Evolutionary conservation across 2,797 vertebrate species (phyloP), one percentile per base, ranked within the genome.

Genomic region (Tarsius wallacei): DNA sequence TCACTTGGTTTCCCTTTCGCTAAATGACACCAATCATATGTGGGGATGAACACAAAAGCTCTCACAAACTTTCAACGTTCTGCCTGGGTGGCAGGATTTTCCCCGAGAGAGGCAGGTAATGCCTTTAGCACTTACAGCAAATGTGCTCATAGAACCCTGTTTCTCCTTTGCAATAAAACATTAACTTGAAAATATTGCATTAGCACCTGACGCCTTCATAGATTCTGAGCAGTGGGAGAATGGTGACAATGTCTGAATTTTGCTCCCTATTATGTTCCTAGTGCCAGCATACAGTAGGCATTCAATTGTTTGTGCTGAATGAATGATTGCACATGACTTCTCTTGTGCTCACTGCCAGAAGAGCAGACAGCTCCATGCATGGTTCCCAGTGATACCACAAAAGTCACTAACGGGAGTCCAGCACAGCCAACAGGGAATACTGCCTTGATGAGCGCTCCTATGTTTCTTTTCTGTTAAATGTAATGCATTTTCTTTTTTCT

Each of bases 81-180:
- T 74, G 51, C 19, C 36, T 42, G 6, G 22, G 36, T 61, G 24
- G 5, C 42, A 76, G 49, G 5, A 61, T 42, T 71, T 19, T 13
- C 36, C 14, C 63, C 9, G 10, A 13, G 47, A 57, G n/a, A 87
- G 17, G 51, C 19, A 42, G 9, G 21, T 13, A 63, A 64, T 0
- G 63, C 26, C 5, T 73, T 77, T 9, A 49, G 19, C 12, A 5
- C 5, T 31, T 74, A 86, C 2, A 0, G n/a, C 16, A 24, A 1
- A 14, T n/a, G 22, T 33, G 36, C 2, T 42, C 26, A 9, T 1
- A 81, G 86, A 57, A 22, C 26, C 21, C 33, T 71, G 59, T 1
- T 93, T 68, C 73, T 87, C 19, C 31, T 93, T 68, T 66, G 26
- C 83, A 93, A 71, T n/a, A 59, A 10, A 33, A 28, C 19, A 70